A percentile compares a stretch with the other conserved stretches of the same genome.
Evolutionary conservation across 2,888 invertebrate genomes (phyloP).

Genomic region (Pantelozetes paolii): DNA sequence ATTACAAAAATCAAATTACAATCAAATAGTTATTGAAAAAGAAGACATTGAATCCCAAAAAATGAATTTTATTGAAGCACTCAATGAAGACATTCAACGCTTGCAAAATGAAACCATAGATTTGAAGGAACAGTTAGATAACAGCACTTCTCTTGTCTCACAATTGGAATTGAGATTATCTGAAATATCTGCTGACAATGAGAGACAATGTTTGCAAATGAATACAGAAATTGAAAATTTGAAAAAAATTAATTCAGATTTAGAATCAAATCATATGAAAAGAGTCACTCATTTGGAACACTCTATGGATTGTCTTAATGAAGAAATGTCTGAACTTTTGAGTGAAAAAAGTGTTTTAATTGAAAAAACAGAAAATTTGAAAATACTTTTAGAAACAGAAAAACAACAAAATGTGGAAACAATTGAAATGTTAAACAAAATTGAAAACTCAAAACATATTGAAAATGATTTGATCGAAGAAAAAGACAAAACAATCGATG

Average conservation of each 20-base stretch:
- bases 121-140: not conserved
- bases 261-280: not conserved
- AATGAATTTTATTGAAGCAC: not conserved
- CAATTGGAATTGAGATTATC: not conserved
- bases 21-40: not conserved
- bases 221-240: not conserved
- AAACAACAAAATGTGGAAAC: not conserved
- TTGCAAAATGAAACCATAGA: not conserved
- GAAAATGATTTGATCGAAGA: slow-evolving; percentile 10
- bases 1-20: not conserved
- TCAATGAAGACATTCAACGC: not conserved
- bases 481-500: slow-evolving; percentile 3
- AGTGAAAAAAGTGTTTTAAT: not conserved
- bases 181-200: not conserved
- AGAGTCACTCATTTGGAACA: not conserved
- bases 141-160: not conserved
- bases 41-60: not conserved
- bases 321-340: not conserved
- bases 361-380: not conserved
- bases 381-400: not conserved
- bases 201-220: not conserved
- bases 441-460: not conserved
- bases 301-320: not conserved
- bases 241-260: not conserved
- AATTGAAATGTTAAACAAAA: not conserved